Evolutionary conservation across 2,113 vertebrate genomes (phyloP), one percentile per base, ranked within the genome.

Genomic region (Amblyopsis rosae): DNA sequence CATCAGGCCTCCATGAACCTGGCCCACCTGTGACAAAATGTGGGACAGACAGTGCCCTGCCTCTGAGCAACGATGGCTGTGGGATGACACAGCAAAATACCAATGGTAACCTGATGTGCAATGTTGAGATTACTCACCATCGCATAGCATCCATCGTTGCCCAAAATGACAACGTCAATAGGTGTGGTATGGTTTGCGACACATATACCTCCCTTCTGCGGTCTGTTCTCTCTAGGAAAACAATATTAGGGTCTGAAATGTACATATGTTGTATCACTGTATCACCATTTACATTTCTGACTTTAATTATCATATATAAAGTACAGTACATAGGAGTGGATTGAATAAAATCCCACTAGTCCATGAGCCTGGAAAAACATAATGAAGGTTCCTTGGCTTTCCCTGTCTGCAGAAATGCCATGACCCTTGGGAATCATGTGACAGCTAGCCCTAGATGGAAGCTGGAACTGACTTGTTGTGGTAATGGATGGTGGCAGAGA

Each of bases 111-210:
- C 45, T 3, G 5, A 62, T 12, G 9, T 7, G 33, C 15, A 4
- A 53, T 12, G n/a, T 0, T 10, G 1, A 45, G 1, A 1, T 15
- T 9, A 71, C 94, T 88, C 93, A 99, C 97, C 97, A 99, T 98
- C 12, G 97, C 95, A 47, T 99, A 99, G 85, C 97, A 97, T 73
- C 97, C 94, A 71, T 99, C 97, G 1, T 95, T 98, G 9, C 96
- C 94, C 90, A 99, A 84, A 75, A 99, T 98, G 64, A 98, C 92
- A 0, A 96, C 90, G 41, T 99, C 97, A 45, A 99, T 98, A 0
- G 97, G 97, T 2, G 97, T 96, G 0, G 97, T 99, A 78, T 99
- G 97, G 79, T 99, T 98, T 55, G 97, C 96, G 1, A 99, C 97
- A 69, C 97, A 99, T 69, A 98, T 97, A 12, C 97, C 97, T 81